A percentile compares a stretch with the other conserved stretches of the same genome.
Evolutionary conservation across 2,113 vertebrate species (phyloP).

Genomic region (Megaceryle torquata): DNA sequence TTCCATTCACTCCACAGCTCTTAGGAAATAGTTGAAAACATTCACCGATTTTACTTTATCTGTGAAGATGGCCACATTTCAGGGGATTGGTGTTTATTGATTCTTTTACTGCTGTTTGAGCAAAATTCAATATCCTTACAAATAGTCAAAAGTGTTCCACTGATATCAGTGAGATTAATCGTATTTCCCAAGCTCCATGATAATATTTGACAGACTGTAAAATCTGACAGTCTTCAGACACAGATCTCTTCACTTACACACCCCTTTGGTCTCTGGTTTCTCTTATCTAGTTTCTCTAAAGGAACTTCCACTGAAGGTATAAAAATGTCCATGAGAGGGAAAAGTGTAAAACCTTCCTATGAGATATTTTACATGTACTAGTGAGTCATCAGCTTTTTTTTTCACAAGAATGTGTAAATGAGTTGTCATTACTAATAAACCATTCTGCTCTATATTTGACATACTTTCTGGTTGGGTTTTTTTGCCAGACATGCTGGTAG

Average conservation of each 20-base stretch:
- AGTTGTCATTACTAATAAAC: neutral
- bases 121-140: slow-evolving; percentile 1
- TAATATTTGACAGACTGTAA: neutral
- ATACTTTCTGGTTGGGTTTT: neutral
- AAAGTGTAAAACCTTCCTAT: neutral
- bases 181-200: neutral
- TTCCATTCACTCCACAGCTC: neutral
- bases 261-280: neutral
- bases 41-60: neutral
- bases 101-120: neutral
- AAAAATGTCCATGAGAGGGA: neutral
- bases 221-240: neutral
- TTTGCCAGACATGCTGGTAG: neutral
- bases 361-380: neutral
- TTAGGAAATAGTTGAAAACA: neutral
- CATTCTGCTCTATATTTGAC: neutral
- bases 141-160: neutral
- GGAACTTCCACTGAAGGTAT: neutral
- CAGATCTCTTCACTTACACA: neutral
- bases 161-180: slow-evolving; percentile 23
- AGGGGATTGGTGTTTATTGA: neutral
- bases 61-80: neutral
- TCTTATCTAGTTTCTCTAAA: neutral
- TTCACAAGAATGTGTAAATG: neutral
- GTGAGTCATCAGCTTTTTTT: neutral